Evolutionary conservation across 2,888 invertebrate species (phyloP).

Genomic region (Amaurobius ferox): DNA sequence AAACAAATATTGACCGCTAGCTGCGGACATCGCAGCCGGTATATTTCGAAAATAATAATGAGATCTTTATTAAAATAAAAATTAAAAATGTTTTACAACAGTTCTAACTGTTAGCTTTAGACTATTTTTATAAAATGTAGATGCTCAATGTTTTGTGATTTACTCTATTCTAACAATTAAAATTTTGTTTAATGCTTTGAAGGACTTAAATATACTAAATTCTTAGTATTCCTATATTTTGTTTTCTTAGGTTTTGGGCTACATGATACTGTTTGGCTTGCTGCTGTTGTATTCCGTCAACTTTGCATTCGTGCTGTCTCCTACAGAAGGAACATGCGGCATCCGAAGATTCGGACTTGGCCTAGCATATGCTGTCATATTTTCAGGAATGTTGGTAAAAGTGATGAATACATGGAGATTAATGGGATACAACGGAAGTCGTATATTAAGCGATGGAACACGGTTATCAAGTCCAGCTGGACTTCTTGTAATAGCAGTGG

Average conservation of each 20-base stretch:
- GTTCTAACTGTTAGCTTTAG: no score
- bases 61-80: no score
- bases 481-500: slow-evolving; percentile 77
- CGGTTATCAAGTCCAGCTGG: slow-evolving; percentile 77
- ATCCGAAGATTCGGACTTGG: slow-evolving; percentile 78
- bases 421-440: slow-evolving; percentile 70
- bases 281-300: slow-evolving; percentile 78
- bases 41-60: no score
- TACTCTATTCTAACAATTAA: no score
- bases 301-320: slow-evolving; percentile 78
- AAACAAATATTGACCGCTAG: no score
- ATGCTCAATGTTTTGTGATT: no score
- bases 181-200: no score
- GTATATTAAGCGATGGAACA: slow-evolving; percentile 75
- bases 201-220: no score
- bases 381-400: slow-evolving; percentile 78
- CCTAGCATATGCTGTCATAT: slow-evolving; percentile 78
- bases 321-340: slow-evolving; percentile 77
- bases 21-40: no score
- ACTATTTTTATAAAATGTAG: no score
- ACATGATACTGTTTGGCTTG: slow-evolving; percentile 78
- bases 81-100: no score
- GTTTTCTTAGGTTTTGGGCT: slow-evolving; percentile 76
- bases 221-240: no score
- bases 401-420: slow-evolving; percentile 78